These are phyloP conservation scores for Polypedilum pembai DNA, from an alignment of 1,140 invertebrate genomes.

Conservation along the genomic window DNA sequence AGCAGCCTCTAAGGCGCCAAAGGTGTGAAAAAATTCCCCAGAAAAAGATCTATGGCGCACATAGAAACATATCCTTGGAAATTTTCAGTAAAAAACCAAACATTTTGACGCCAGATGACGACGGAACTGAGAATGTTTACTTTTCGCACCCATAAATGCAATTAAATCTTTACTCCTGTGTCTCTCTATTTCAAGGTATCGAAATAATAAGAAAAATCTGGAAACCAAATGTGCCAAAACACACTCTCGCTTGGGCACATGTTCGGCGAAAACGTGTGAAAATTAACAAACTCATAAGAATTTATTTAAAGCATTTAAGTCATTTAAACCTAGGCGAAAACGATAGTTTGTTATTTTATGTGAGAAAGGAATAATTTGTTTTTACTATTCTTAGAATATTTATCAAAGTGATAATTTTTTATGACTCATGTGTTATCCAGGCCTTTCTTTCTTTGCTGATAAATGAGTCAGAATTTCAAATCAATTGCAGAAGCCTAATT, in stretches of 20 bases:
- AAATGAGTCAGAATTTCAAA: no score
- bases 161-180: not conserved
- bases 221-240: constrained; percentile 17
- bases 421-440: no score
- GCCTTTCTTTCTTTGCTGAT: no score
- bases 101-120: constrained; percentile 25
- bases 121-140: not conserved
- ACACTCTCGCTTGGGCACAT: not conserved
- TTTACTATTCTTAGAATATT: no score
- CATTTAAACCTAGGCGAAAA: no score
- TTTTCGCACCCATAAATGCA: constrained; percentile 22
- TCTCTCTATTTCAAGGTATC: not conserved
- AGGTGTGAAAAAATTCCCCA: not conserved
- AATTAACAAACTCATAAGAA: not conserved
- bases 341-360: no score
- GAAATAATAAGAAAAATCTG: not conserved
- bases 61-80: not conserved
- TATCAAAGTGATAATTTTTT: no score
- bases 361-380: no score
- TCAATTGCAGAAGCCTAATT: no score
- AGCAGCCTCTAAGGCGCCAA: constrained; percentile 16
- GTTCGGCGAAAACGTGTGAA: constrained; percentile 7
- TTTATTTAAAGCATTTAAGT: not conserved
- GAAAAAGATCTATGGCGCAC: not conserved
- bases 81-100: not conserved